A percentile compares a stretch with the other conserved stretches of the same genome.
These are phyloP conservation scores for Parasteatoda tepidariorum DNA, from an alignment of 1,140 invertebrate genomes.

Conservation along the genomic window DNA sequence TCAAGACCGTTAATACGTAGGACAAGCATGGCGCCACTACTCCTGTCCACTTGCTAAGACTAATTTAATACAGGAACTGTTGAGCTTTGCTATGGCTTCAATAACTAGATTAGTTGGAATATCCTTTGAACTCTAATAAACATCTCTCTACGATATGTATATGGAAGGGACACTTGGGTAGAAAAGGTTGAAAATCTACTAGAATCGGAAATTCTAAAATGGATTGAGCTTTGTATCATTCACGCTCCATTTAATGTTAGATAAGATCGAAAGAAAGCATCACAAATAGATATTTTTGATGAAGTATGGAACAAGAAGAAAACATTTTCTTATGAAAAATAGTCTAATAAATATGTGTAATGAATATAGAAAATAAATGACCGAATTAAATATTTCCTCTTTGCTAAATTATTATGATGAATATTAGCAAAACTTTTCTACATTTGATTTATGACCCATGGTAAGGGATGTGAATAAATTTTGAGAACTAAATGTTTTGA, in stretches of 20 bases:
- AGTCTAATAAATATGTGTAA: too few species aligned
- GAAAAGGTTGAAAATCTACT: background rate
- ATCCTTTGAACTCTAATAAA: conserved; percentile 57
- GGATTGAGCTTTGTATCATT: background rate
- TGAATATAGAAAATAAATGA: too few species aligned
- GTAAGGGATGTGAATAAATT: too few species aligned
- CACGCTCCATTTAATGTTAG: background rate
- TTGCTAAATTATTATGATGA: too few species aligned
- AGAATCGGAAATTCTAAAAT: background rate
- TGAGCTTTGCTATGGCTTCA: conserved; percentile 57
- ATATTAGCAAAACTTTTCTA: too few species aligned
- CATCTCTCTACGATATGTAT: conserved; percentile 35
- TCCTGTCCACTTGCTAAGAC: conserved; percentile 43
- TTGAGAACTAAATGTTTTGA: too few species aligned
- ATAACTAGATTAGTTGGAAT: conserved; percentile 52
- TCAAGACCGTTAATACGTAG: conserved; percentile 42
- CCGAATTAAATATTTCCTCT: too few species aligned
- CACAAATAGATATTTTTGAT: background rate
- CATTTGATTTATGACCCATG: too few species aligned
- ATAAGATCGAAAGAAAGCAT: too few species aligned
- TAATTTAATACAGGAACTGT: conserved; percentile 53
- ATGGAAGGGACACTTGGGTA: background rate
- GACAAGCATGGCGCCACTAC: conserved; percentile 10
- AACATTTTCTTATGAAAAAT: too few species aligned
- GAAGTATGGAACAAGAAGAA: background rate